Base-by-base conservation (phyloP, 2,113 vertebrate species). In the Perca fluviatilis region DNA sequence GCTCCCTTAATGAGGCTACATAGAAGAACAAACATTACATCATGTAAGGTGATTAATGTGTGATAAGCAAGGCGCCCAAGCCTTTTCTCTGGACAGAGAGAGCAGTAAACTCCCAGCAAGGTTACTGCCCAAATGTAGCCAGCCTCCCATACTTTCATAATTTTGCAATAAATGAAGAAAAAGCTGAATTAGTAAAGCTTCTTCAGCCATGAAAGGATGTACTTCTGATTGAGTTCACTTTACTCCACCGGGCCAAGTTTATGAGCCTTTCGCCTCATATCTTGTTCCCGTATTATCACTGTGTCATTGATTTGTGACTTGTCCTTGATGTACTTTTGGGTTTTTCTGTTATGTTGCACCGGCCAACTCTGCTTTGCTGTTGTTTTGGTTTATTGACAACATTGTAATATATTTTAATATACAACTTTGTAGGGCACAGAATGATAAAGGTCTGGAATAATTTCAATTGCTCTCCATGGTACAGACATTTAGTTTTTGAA, bases 1-100 rank as follows among this genome's bases (percentile, higher is more conserved):
- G 86, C 85, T 85, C 47, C 69, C 36, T 27, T 82, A 86, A 89
- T 86, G 78, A 85, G 79, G 67, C 72, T 27, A 77, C 62, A 49
- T 63, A 74, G 80, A 60, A 73, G 77, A 90, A 63, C 85, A 89
- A 85, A 90, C 63, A 79, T 85, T 86, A 80, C 83, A 91, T 89
- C 82, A 69, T 65, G 53, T 61, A 40, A 63, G 60, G 67, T 84
- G 77, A 90, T 90, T 87, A 87, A 70, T 74, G 58, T 87, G 83
- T 65, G 53, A 80, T 77, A 58, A 83, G 70, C 14, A 53, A 74
- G 13, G 54, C 12, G 23, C 40, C 53, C 1, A 5, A 50, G 51
- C 74, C 66, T 65, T 66, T 83, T 25, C 71, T 81, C 47, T 46
- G 81, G 72, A 78, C 60, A 58, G 60, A 63, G 73, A 70, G 67